A percentile compares a stretch with the other conserved stretches of the same genome.
phyloP scores from a whole-genome alignment of 2,888 invertebrate genomes.

The Chrysopilus asiliformis region DNA sequence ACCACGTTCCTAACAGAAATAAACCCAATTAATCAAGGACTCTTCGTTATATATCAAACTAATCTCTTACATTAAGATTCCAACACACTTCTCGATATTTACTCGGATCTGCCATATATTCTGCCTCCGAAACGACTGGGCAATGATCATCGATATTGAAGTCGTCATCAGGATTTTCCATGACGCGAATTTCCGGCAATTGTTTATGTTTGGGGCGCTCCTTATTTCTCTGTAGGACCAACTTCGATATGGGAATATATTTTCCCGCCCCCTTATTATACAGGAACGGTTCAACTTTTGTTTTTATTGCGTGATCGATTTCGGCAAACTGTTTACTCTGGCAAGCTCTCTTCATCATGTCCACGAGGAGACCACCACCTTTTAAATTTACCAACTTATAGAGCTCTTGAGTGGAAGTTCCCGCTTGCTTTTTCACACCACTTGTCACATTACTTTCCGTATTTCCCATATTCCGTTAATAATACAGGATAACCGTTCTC shows the following conservation, averaged over 20 bases:
- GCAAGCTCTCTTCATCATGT: slow-evolving; percentile 82
- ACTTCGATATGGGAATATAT: slow-evolving; percentile 76
- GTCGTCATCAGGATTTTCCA: slow-evolving; percentile 77
- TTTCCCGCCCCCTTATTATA: slow-evolving; percentile 89
- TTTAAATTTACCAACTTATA: slow-evolving; percentile 85
- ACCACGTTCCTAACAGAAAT: slow-evolving; percentile 55
- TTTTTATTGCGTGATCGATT: slow-evolving; percentile 83
- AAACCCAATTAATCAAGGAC: neutral
- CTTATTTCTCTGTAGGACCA: slow-evolving; percentile 77
- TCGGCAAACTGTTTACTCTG: slow-evolving; percentile 85
- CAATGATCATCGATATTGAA: slow-evolving; percentile 70
- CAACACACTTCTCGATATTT: slow-evolving; percentile 80
- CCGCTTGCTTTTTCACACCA: slow-evolving; percentile 92
- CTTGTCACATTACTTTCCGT: slow-evolving; percentile 82
- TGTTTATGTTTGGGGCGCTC: slow-evolving; percentile 69
- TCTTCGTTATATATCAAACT: neutral
- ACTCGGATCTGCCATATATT: slow-evolving; percentile 50
- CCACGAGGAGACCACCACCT: slow-evolving; percentile 86
- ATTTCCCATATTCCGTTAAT: slow-evolving; percentile 49
- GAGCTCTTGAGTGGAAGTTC: slow-evolving; percentile 65
- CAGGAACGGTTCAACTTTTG: slow-evolving; percentile 80
- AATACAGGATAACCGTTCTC: neutral
- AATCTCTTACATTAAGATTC: slow-evolving; percentile 58
- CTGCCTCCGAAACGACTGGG: slow-evolving; percentile 47
- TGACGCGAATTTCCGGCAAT: slow-evolving; percentile 57